A percentile compares a stretch with the other conserved stretches of the same genome.
phyloP scores from a whole-genome alignment of 2,888 invertebrate genomes.

The Limnephilus lunatus region DNA sequence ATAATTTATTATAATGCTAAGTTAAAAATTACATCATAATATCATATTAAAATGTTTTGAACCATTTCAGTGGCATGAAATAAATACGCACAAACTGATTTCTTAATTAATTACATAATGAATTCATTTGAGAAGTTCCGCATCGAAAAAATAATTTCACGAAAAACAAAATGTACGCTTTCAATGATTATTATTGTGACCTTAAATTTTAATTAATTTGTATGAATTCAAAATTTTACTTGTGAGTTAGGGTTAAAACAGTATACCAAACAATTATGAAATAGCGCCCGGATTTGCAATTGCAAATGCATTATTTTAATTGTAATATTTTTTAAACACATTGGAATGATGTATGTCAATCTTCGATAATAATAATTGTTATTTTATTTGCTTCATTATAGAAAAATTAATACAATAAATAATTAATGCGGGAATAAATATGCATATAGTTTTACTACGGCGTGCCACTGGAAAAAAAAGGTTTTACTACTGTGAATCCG shows the following conservation, averaged over 20 bases:
- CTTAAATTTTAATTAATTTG: not conserved
- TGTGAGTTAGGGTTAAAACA: not conserved
- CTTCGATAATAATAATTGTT: not conserved
- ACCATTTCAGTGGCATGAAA: not conserved
- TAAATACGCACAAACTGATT: not conserved
- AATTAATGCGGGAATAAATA: not conserved
- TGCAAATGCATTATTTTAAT: too few species aligned
- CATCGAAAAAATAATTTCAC: too few species aligned
- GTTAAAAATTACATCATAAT: not conserved
- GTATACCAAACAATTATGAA: not conserved
- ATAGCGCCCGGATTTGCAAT: not conserved
- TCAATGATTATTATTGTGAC: not conserved
- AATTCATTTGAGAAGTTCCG: too few species aligned
- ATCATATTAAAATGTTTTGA: not conserved
- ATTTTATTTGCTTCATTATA: not conserved
- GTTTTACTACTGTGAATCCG: not conserved
- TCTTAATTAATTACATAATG: not conserved
- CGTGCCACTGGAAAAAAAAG: not conserved
- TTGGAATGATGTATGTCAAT: not conserved
- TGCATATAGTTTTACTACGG: not conserved
- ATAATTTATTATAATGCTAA: not conserved
- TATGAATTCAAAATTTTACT: not conserved
- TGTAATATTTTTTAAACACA: too few species aligned
- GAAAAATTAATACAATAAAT: not conserved
- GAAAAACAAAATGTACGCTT: not conserved